phyloP scores from a whole-genome alignment of 2,113 vertebrate species.

The Vulpes vulpes region DNA sequence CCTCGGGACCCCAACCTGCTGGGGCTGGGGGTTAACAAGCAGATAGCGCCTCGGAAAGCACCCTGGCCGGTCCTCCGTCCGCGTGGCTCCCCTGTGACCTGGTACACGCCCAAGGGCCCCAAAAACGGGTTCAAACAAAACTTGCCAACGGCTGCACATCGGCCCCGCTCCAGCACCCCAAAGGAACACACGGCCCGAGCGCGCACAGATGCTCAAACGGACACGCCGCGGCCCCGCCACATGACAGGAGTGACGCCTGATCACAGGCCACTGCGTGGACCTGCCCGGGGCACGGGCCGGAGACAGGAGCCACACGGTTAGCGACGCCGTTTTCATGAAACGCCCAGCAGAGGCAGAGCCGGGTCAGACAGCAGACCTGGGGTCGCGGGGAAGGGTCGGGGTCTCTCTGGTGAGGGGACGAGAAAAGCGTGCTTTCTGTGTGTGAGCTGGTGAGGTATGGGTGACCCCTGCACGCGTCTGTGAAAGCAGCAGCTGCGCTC shows the following conservation, averaged over 20 bases:
- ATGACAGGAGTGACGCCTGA: accelerated
- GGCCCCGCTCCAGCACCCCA: no score
- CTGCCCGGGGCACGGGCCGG: accelerated
- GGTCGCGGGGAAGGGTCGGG: background rate
- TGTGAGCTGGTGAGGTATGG: accelerated
- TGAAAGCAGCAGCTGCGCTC: background rate
- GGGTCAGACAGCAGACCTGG: accelerated
- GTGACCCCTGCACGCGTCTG: background rate
- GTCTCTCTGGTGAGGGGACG: accelerated
- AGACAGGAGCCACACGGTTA: accelerated
- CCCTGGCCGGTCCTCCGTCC: background rate
- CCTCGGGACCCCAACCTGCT: background rate
- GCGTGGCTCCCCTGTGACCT: no score
- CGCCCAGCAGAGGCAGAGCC: accelerated
- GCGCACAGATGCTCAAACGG: accelerated
- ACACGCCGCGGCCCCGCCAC: background rate
- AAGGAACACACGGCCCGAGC: accelerated
- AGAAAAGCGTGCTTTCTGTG: accelerated
- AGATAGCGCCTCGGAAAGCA: accelerated
- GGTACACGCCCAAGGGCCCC: accelerated
- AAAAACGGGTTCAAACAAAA: background rate
- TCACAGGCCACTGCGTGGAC: accelerated
- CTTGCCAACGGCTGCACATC: accelerated
- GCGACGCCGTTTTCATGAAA: accelerated
- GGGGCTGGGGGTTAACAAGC: accelerated